These are phyloP conservation scores for Scaeva pyrastri DNA, from an alignment of 2,888 invertebrate species.

Conservation along the genomic window DNA sequence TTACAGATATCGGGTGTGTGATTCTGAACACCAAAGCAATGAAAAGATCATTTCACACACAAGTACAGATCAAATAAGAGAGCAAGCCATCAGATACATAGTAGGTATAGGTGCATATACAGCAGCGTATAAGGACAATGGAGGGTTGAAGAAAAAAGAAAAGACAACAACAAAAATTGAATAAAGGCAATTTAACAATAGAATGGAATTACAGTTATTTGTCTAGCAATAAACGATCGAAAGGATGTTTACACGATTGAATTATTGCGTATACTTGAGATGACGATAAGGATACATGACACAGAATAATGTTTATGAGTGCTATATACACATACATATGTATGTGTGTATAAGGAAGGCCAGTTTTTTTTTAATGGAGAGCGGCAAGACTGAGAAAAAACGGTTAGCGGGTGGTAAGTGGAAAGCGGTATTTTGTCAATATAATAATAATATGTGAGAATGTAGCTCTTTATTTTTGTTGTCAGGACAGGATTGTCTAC, in stretches of 20 bases:
- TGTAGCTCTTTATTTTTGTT: background rate
- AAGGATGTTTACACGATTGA: constrained; percentile 71
- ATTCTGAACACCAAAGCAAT: constrained; percentile 65
- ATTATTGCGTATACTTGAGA: constrained; percentile 64
- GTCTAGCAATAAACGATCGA: constrained; percentile 68
- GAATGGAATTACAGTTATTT: constrained; percentile 69
- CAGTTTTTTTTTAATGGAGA: background rate
- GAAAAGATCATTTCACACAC: constrained; percentile 62
- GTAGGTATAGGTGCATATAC: too few relatives aligned
- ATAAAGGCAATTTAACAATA: constrained; percentile 53
- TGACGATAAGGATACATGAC: constrained; percentile 42
- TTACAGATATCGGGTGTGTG: constrained; percentile 47
- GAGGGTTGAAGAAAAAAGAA: constrained; percentile 55
- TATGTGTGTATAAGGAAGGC: too few relatives aligned
- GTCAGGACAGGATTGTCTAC: background rate
- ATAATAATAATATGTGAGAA: background rate
- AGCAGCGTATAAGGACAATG: constrained; percentile 58
- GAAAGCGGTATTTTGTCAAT: background rate
- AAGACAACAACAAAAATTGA: constrained; percentile 17
- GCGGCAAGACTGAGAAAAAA: background rate
- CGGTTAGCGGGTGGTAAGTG: constrained; percentile 13
- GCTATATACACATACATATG: too few relatives aligned
- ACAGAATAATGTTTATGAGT: constrained; percentile 16
- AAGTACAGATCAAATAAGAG: constrained; percentile 39
- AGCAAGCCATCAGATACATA: background rate